These are phyloP conservation scores for Podarcis lilfordi DNA, from an alignment of 2,797 vertebrate genomes.

Conservation along the genomic window DNA sequence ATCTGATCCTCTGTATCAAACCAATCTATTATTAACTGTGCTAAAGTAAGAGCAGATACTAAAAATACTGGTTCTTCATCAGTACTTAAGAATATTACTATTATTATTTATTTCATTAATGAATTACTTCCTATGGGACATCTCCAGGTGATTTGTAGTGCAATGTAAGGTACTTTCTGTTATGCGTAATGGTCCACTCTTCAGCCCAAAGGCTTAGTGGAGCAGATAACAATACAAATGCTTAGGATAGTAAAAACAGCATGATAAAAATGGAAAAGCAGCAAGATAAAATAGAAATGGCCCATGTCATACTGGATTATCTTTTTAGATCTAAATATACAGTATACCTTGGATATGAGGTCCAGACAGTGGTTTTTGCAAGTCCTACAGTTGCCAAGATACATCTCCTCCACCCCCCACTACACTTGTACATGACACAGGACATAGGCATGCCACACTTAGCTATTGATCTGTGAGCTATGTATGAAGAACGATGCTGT, in stretches of 20 bases:
- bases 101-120: too few relatives aligned
- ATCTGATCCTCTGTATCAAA: background rate
- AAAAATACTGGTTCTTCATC: background rate
- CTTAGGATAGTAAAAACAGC: background rate
- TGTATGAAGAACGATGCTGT: background rate
- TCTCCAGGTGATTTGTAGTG: too few relatives aligned
- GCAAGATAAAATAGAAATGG: background rate
- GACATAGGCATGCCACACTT: background rate
- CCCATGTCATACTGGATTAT: background rate
- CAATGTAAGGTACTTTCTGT: background rate
- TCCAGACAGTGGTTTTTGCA: background rate
- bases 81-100: background rate
- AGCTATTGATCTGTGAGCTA: background rate
- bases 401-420: background rate
- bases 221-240: background rate
- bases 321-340: background rate
- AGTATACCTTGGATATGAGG: background rate
- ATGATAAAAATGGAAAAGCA: background rate
- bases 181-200: background rate
- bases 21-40: background rate
- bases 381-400: background rate
- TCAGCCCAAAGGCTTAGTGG: background rate
- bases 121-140: too few relatives aligned
- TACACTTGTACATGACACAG: background rate
- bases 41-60: background rate